Conservation (phyloP, 2,888 invertebrate species). For the Drosophila hawaiiensis region DNA sequence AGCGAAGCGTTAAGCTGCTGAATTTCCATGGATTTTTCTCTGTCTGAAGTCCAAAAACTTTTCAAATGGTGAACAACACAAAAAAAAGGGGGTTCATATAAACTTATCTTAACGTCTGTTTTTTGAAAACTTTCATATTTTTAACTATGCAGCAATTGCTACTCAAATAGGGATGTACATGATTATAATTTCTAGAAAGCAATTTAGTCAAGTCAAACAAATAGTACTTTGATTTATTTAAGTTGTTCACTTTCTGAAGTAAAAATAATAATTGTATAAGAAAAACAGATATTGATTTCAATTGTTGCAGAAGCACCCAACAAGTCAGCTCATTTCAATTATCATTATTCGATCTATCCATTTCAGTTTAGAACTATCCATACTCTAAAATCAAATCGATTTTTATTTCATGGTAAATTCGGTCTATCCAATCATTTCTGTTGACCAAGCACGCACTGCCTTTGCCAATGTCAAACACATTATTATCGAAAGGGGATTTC, state of each 20-base stretch:
- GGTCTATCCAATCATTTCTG: slow-evolving; percentile 63
- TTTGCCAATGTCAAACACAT: slow-evolving; percentile 53
- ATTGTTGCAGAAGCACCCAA: neutral
- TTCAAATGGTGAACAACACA: neutral
- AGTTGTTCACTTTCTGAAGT: neutral
- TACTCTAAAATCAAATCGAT: slow-evolving; percentile 50
- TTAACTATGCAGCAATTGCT: neutral
- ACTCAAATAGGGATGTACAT: neutral
- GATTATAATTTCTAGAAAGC: neutral
- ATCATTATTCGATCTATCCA: neutral
- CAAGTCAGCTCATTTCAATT: neutral
- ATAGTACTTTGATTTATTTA: neutral
- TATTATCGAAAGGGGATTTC: slow-evolving; percentile 57
- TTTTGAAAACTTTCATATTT: slow-evolving; percentile 3
- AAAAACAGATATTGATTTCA: neutral
- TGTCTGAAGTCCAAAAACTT: slow-evolving; percentile 2
- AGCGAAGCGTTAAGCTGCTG: slow-evolving; percentile 34
- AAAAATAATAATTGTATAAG: neutral
- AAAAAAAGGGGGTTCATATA: neutral
- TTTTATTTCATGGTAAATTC: slow-evolving; percentile 31
- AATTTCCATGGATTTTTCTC: slow-evolving; percentile 22
- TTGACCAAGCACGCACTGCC: slow-evolving; percentile 60
- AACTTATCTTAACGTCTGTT: slow-evolving; percentile 5
- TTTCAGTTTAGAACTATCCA: slow-evolving; percentile 3
- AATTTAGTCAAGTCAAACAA: neutral